Evolutionary conservation across 2,797 vertebrate genomes (phyloP), one percentile per base, ranked within the genome.

Genomic region (Parotocinclus haroldoi): DNA sequence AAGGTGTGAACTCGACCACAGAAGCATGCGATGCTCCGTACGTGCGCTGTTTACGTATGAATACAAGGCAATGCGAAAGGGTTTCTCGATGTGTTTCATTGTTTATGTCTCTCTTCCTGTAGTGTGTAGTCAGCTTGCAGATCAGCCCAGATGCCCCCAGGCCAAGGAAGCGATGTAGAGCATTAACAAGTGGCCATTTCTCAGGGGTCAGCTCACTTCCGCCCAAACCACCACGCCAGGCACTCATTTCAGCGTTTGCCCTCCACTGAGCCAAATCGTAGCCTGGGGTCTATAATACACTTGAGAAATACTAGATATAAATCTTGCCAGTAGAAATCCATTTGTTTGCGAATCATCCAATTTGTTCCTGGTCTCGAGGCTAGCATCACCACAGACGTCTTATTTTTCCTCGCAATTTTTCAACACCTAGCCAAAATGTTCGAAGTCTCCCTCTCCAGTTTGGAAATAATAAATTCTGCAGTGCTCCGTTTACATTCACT

Each of bases 101-200:
- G 82, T 87, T 88, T 88, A 80, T 78, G 79, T 69, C 10, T 71
- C 69, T 69, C 68, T 80, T 86, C 81, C 78, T 78, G 77, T 61
- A 67, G 69, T 57, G 78, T 77, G 67, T 57, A 69, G 66, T 62
- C 55, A 75, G 63, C 66, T 58, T 71, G 13, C 74, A 74, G 71
- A 70, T 66, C 8, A 58, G 74, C 68, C 53, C 19, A 66, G 16
- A 45, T 40, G 59, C 71, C 68, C 71, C 72, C 61, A 40, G 12
- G 36, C 49, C 46, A 59, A 62, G 50, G 76, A 80, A 80, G 69
- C 73, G 66, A 66, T 68, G 39, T 73, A 75, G 78, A 78, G 73
- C 69, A 79, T 80, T 76, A 83, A 85, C 81, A 83, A 82, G 81
- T 75, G 68, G 82, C 83, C 80, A 78, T 72, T 38, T 72, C 57